These are phyloP conservation scores for Cremastinae sp. DNA, from an alignment of 2,888 invertebrate genomes.

Conservation along the genomic window DNA sequence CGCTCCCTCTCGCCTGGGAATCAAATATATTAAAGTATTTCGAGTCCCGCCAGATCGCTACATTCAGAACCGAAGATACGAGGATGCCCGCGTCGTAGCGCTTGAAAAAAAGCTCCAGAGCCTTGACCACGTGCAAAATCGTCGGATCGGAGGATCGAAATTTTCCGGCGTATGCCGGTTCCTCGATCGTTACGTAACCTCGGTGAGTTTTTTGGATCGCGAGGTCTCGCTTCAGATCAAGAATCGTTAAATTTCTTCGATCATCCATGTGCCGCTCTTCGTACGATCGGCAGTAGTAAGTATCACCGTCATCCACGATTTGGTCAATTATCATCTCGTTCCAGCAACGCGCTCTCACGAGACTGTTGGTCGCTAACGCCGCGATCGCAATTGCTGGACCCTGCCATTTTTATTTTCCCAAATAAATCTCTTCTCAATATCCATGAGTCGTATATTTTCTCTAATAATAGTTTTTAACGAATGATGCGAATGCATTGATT, in stretches of 20 bases:
- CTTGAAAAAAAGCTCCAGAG: constrained; percentile 73
- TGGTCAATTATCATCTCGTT: constrained; percentile 75
- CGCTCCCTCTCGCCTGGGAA: constrained; percentile 70
- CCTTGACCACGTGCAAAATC: constrained; percentile 73
- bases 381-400: constrained; percentile 75
- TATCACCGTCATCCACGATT: constrained; percentile 76
- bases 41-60: constrained; percentile 74
- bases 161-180: constrained; percentile 72
- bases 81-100: constrained; percentile 70
- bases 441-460: too few species aligned
- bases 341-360: constrained; percentile 74
- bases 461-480: too few species aligned
- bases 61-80: constrained; percentile 70
- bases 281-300: constrained; percentile 74
- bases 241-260: constrained; percentile 68
- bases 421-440: too few species aligned
- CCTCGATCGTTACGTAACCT: constrained; percentile 70
- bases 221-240: constrained; percentile 69
- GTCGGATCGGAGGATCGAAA: constrained; percentile 73
- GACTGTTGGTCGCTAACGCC: constrained; percentile 73
- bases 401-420: too few species aligned
- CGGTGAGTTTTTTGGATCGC: constrained; percentile 69
- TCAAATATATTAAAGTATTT: constrained; percentile 74
- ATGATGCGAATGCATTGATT: too few species aligned
- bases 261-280: constrained; percentile 67